phyloP scores from a whole-genome alignment of 1,140 invertebrate genomes.

The Bombus waltoni region DNA sequence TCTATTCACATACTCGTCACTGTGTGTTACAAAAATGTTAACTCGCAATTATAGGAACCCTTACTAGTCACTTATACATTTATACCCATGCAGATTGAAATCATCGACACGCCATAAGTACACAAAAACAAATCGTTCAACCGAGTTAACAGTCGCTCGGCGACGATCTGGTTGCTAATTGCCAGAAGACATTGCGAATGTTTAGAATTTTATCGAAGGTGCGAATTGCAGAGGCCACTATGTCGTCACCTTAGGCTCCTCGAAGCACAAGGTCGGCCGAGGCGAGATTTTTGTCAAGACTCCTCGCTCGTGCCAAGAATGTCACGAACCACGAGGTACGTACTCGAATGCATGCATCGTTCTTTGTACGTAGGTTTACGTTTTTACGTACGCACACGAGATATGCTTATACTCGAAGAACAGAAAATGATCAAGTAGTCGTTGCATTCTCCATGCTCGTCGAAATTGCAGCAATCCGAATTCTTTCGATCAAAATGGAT shows the following conservation, averaged over 20 bases:
- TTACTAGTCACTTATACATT: background rate
- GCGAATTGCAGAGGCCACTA: slow-evolving; percentile 48
- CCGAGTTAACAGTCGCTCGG: background rate
- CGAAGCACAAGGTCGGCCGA: slow-evolving; percentile 53
- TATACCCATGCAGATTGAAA: too few species aligned
- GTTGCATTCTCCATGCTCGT: background rate
- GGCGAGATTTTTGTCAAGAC: slow-evolving; percentile 57
- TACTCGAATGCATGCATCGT: slow-evolving; percentile 21
- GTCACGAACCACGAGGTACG: slow-evolving; percentile 15
- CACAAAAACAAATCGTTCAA: background rate
- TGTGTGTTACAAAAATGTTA: background rate
- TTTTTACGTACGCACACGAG: background rate
- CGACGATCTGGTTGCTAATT: background rate
- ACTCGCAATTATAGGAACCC: background rate
- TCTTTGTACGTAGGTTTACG: slow-evolving; percentile 1
- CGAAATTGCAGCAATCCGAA: background rate
- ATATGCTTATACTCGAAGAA: background rate
- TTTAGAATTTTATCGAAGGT: slow-evolving; percentile 59
- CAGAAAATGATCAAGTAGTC: background rate
- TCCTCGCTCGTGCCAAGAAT: slow-evolving; percentile 53
- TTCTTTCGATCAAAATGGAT: background rate
- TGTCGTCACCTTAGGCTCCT: slow-evolving; percentile 49
- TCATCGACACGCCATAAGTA: background rate
- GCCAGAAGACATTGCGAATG: slow-evolving; percentile 20
- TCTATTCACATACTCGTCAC: background rate